Evolutionary conservation across 2,113 vertebrate genomes (phyloP), one percentile per base, ranked within the genome.

Genomic region (Chaetura pelagica): DNA sequence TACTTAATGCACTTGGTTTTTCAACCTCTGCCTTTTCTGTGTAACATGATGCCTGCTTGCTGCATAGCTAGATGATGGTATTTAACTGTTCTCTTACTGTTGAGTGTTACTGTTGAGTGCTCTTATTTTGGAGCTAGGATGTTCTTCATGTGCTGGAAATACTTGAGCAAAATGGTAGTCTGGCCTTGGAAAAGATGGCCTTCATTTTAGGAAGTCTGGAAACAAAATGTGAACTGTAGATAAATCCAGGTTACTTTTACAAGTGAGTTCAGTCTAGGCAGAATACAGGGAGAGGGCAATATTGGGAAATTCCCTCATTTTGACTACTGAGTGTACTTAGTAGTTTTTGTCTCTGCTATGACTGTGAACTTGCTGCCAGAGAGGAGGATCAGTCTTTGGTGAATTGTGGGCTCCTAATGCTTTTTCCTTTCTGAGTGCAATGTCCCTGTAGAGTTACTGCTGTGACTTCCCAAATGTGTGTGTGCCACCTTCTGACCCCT

Each of bases 1-100:
- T n/a, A 62, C 44, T 87, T 92, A 72, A 81, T 73, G 76, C 57
- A 24, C 83, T 94, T 91, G 48, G 63, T 59, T 81, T 83, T 89
- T 72, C 64, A 57, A 4, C 58, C 69, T 81, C 46, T 95, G 52
- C 92, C 61, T 46, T 92, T 75, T 92, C 76, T 73, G 46, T 86
- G 83, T 89, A 88, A 84, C 10, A 15, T 4, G 88, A 96, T 84
- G 49, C 90, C 69, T 72, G 48, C 34, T 84, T 35, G 59, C 38
- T 78, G 68, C 73, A 24, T 55, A n/a, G 52, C 71, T 73, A 34
- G 38, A 7, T 86, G 68, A 35, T 74, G 35, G 48, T 52, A 29
- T 40, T 88, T 84, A 84, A 81, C 92, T 64, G 32, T 85, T 67
- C n/a, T 90, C 0, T 69, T 71, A 15, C 69, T 79, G 85, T 9